Base-by-base conservation (phyloP, 2,113 vertebrate species). In the cattle (Bos taurus) region DNA sequence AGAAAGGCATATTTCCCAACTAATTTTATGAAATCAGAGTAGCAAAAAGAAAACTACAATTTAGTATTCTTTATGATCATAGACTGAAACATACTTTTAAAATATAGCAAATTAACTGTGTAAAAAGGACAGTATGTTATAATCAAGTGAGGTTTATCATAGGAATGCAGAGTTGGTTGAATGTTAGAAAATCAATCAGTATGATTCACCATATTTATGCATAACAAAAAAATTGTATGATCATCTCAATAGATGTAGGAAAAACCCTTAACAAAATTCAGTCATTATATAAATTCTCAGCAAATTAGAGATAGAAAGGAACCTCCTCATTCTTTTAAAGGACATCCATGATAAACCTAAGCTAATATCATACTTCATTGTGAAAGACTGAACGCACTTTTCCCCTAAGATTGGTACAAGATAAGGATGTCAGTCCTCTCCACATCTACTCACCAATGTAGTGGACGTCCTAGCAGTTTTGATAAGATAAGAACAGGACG, bases 21-120 rank as follows among this genome's bases (percentile, higher is more conserved):
- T 74, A 86, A 95, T 93, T 94, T 88, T 95, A 10, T 95, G 43
- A 95, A 82, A 56, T 19, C 43, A 94, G 33, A 96, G 88, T 88
- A 94, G 48, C 17, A 25, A 86, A 89, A 86, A 91, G 36, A 85
- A 97, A 96, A 96, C 5, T 77, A 11, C 56, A 80, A 48, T 48
- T 78, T 7, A 86, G 9, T 93, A 80, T 91, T 6, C 6, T 46
- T 90, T 96, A 59, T 50, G 30, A 62, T 83, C 74, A 87, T 52
- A 83, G 92, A 88, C 17, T 71, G 26, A 94, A 96, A 94, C 87
- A 82, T 50, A 17, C 25, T 92, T 95, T 71, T 30, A 74, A 78
- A 67, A 96, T 91, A 77, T 93, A 57, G 33, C 78, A 74, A 78
- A 36, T 86, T 19, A 87, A 80, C 40, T 95, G 12, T 71, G 23